phyloP scores from a whole-genome alignment of 1,140 invertebrate genomes.

The Harpegnathos saltator region DNA sequence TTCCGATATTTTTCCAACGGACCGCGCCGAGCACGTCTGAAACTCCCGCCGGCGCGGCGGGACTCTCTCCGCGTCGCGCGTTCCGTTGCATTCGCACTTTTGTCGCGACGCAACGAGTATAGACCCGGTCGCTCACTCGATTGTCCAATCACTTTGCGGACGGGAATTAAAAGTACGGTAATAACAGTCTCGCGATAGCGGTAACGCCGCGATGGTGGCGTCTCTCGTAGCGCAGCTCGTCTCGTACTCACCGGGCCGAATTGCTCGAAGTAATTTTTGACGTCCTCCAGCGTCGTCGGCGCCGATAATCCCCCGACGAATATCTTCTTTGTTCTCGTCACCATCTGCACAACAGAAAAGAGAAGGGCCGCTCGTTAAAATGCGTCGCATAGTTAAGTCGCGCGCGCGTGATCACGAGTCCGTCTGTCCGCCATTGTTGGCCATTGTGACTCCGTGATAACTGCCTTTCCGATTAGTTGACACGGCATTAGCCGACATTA shows the following conservation, averaged over 20 bases:
- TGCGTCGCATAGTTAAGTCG: too few species aligned
- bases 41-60: too few species aligned
- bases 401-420: too few species aligned
- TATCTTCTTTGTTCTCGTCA: constrained; percentile 99
- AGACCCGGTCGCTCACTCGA: neutral
- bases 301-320: constrained; percentile 99
- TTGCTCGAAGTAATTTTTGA: constrained; percentile 99
- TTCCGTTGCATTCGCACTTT: too few species aligned
- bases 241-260: constrained; percentile 97
- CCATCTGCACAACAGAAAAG: constrained; percentile 93
- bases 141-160: neutral
- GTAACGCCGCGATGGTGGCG: neutral
- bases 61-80: too few species aligned
- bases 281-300: constrained; percentile 99
- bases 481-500: too few species aligned
- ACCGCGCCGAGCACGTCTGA: too few species aligned
- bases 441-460: neutral
- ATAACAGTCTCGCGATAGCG: neutral
- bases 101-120: neutral
- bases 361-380: constrained; percentile 35
- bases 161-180: neutral
- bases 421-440: too few species aligned
- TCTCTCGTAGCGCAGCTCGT: too few species aligned
- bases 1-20: too few species aligned
- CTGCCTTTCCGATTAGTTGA: neutral